Conservation (phyloP, 2,797 vertebrate species). For the Epinephelus coioides region DNA sequence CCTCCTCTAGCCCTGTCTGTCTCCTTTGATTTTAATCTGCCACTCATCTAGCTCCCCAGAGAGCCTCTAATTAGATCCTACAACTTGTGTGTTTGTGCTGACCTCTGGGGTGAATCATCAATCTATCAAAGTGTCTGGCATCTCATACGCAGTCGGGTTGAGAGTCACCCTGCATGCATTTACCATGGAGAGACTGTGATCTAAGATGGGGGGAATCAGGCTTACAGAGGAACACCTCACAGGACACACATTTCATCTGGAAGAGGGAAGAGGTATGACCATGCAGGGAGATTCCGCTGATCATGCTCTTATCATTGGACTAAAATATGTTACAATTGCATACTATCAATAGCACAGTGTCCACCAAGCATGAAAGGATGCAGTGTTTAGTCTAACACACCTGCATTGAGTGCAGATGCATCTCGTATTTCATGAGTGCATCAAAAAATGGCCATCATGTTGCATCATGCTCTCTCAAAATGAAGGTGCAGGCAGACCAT, state of each 20-base stretch:
- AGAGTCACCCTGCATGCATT: neutral
- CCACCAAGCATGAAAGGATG: neutral
- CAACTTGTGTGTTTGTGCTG: conserved; percentile 88
- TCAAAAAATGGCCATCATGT: too few species aligned
- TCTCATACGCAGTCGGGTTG: neutral
- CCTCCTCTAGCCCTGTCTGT: neutral
- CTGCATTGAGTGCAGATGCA: too few species aligned
- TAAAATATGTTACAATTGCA: neutral
- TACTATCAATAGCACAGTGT: neutral
- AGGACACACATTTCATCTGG: neutral
- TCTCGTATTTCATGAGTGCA: too few species aligned
- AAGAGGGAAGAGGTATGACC: neutral
- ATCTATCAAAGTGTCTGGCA: conserved; percentile 60
- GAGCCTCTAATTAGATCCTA: conserved; percentile 90
- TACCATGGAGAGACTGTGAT: conserved; percentile 1
- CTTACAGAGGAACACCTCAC: neutral
- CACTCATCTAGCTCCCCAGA: conserved; percentile 29
- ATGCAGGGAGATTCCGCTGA: neutral
- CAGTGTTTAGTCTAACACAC: too few species aligned
- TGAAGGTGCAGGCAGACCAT: neutral
- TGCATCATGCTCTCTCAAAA: neutral
- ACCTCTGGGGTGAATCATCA: conserved; percentile 90
- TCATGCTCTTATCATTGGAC: conserved; percentile 1
- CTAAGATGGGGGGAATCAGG: neutral
- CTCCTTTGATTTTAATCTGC: conserved; percentile 46